Conservation (phyloP, 2,888 invertebrate species). For the Melipona beecheii region DNA sequence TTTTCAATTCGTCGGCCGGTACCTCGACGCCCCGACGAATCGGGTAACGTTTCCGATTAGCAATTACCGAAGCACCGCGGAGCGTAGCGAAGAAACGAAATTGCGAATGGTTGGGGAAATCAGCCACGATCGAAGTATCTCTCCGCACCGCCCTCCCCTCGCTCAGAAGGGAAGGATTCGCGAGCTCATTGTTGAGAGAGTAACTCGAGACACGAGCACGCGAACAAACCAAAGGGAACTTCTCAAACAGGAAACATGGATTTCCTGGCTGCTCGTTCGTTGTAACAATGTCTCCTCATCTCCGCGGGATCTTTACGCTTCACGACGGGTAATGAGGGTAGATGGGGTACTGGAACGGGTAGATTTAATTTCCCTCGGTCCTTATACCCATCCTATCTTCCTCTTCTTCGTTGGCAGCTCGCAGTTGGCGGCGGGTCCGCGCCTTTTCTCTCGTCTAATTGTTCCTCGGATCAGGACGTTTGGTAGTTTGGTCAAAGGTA, state of each 20-base stretch:
- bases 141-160: neutral
- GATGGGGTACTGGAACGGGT: conserved; percentile 56
- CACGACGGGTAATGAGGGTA: conserved; percentile 74
- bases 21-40: neutral
- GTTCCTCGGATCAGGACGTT: conserved; percentile 23
- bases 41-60: conserved; percentile 27
- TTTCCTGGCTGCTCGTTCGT: conserved; percentile 65
- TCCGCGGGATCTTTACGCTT: conserved; percentile 72
- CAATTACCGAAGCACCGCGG: conserved; percentile 14
- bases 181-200: neutral
- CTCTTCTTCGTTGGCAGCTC: conserved; percentile 25
- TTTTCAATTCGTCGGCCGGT: conserved; percentile 15
- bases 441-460: neutral
- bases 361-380: conserved; percentile 71
- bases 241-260: conserved; percentile 69
- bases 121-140: neutral
- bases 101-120: neutral
- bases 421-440: neutral
- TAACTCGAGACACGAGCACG: conserved; percentile 25
- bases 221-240: conserved; percentile 23
- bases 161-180: too few species aligned
- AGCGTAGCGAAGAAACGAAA: neutral
- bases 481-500: conserved; percentile 25
- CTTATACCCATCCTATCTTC: conserved; percentile 22
- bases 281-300: conserved; percentile 70